phyloP scores from a whole-genome alignment of 1,140 invertebrate species.

The Apolygus lucorum region DNA sequence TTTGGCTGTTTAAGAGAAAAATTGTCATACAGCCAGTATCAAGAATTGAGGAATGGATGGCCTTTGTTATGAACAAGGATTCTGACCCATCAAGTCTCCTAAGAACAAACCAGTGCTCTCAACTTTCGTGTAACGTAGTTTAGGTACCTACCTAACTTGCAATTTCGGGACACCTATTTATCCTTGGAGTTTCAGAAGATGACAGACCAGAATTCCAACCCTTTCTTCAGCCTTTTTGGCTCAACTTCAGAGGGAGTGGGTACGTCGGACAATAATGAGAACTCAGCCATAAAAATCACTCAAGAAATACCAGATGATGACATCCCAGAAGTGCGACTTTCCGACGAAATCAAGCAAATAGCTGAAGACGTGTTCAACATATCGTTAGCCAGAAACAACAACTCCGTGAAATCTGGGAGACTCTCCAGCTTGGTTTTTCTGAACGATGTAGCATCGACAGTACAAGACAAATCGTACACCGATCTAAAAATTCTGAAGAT shows the following conservation, averaged over 20 bases:
- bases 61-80: no score
- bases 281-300: neutral
- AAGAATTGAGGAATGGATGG: no score
- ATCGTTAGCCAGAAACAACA: neutral
- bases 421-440: constrained; percentile 23
- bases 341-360: neutral
- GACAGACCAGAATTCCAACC: constrained; percentile 7
- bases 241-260: neutral
- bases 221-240: neutral
- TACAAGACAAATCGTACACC: neutral
- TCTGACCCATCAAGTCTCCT: no score
- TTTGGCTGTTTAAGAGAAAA: no score
- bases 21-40: no score
- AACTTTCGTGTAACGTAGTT: no score
- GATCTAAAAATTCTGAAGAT: constrained; percentile 59
- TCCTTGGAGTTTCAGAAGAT: no score
- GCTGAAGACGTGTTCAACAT: constrained; percentile 25
- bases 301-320: neutral
- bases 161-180: no score
- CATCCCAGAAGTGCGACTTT: neutral
- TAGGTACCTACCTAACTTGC: no score
- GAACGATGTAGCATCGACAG: constrained; percentile 11
- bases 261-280: neutral
- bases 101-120: no score
- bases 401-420: constrained; percentile 11